Evolutionary conservation across 2,888 invertebrate genomes (phyloP), one percentile per base, ranked within the genome.

Genomic region (Parnassius orleans): DNA sequence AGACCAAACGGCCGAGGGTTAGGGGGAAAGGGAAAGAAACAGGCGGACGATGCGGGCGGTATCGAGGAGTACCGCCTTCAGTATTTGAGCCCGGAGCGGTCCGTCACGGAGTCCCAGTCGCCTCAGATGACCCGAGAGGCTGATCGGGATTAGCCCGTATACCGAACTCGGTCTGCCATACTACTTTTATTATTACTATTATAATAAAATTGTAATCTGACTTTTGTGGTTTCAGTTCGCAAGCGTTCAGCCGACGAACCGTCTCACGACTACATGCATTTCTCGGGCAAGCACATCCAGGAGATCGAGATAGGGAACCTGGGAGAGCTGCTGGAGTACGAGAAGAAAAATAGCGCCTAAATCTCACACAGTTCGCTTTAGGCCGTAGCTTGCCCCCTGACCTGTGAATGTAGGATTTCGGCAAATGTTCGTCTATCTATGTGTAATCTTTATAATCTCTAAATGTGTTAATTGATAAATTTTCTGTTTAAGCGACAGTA

Each of bases 231-330:
- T 86, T 14, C 87, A 95, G 95, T 95, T 60, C 93, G 89, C 76
- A 95, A 95, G 82, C 93, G 95, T 11, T 87, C 91, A 0, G 86
- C 75, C 14, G 84, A 84, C 60, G 84, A 79, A 7, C 86, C 90
- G 0, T 88, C 67, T 75, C 93, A 74, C 50, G 94, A 95, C 75
- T 97, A 95, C 86, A 94, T 95, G 58, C 95, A 95, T 77, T 97
- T 96, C 86, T 93, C 96, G 33, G 97, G 97, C 12, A 94, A 93
- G 60, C 94, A 93, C 72, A 93, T 97, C 64, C 92, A 95, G 72
- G 95, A 96, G 86, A 93, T 95, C 66, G 93, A 95, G 78, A 94
- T 97, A 74, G 79, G 94, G 69, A 96, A 97, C 84, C 87, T 96
- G 62, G 92, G 89, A 1, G 94, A 94, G 47, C 82, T 95, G 57